phyloP scores from a whole-genome alignment of 2,113 vertebrate species.

The Cynopterus brachyotis region DNA sequence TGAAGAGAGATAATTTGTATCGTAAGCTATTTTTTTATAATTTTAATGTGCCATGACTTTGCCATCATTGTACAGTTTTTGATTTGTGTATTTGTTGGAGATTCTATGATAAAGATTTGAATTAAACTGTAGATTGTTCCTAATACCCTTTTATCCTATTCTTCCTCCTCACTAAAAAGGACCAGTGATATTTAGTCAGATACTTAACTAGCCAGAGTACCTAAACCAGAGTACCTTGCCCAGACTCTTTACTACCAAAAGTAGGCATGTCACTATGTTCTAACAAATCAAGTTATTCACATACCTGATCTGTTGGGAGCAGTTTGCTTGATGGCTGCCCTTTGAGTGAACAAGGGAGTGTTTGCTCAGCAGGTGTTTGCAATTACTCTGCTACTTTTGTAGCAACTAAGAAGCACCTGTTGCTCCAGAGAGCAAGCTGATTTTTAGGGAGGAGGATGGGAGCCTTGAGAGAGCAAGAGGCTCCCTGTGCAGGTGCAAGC shows the following conservation, averaged over 20 bases:
- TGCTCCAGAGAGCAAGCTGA: too few relatives aligned
- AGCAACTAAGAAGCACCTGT: too few relatives aligned
- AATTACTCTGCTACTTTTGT: too few relatives aligned
- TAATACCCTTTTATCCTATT: neutral
- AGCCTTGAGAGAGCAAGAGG: too few relatives aligned
- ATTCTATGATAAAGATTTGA: neutral
- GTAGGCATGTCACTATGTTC: neutral
- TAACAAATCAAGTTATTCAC: neutral
- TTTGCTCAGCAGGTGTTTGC: too few relatives aligned
- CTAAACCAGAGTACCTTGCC: neutral
- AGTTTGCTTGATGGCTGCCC: too few relatives aligned
- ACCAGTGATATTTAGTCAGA: neutral
- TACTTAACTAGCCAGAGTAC: neutral
- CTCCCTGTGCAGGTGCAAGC: too few relatives aligned
- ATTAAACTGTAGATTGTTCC: neutral
- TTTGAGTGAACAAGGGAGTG: too few relatives aligned
- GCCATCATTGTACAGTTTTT: neutral
- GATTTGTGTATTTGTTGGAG: neutral
- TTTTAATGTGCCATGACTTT: neutral
- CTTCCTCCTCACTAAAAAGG: neutral
- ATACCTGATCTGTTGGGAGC: too few relatives aligned
- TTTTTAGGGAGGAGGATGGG: too few relatives aligned
- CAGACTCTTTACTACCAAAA: neutral
- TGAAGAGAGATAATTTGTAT: neutral
- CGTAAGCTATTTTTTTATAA: neutral